Evolutionary conservation across 2,113 vertebrate genomes (phyloP).

Genomic region (Rhinolophus ferrumequinum): DNA sequence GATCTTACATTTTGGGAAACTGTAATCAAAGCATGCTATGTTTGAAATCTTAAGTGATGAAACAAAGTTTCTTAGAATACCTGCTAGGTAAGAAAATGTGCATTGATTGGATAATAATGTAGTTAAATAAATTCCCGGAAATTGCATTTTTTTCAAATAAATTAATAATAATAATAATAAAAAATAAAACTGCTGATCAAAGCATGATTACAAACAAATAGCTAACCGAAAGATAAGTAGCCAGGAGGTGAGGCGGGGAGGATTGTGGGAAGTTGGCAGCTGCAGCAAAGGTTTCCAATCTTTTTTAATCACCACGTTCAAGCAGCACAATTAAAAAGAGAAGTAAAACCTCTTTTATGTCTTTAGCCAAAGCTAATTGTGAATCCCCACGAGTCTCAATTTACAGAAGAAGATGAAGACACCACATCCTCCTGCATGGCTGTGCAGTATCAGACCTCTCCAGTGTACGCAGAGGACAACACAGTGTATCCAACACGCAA

Average conservation of each 20-base stretch:
- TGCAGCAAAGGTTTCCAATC: not conserved
- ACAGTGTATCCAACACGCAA: fast-evolving
- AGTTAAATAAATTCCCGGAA: not conserved
- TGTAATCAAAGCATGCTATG: not conserved
- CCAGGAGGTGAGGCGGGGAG: not conserved
- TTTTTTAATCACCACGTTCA: not conserved
- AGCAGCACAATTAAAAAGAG: not conserved
- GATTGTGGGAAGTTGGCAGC: not conserved
- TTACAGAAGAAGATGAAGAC: too few species aligned
- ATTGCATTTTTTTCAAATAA: not conserved
- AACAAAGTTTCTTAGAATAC: not conserved
- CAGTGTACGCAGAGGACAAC: fast-evolving
- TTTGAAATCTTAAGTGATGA: not conserved
- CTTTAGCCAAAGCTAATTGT: not conserved
- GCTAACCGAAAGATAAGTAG: not conserved
- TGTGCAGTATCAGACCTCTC: not conserved
- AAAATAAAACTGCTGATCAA: not conserved
- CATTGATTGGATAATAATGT: not conserved
- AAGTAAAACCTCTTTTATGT: not conserved
- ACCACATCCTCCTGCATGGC: fast-evolving
- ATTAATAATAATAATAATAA: not conserved
- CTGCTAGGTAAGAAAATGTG: not conserved
- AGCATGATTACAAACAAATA: not conserved
- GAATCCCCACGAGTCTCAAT: not conserved
- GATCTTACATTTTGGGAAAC: not conserved